Evolutionary conservation across 2,888 invertebrate genomes (phyloP), one percentile per base, ranked within the genome.

Genomic region (Apamea sordens): DNA sequence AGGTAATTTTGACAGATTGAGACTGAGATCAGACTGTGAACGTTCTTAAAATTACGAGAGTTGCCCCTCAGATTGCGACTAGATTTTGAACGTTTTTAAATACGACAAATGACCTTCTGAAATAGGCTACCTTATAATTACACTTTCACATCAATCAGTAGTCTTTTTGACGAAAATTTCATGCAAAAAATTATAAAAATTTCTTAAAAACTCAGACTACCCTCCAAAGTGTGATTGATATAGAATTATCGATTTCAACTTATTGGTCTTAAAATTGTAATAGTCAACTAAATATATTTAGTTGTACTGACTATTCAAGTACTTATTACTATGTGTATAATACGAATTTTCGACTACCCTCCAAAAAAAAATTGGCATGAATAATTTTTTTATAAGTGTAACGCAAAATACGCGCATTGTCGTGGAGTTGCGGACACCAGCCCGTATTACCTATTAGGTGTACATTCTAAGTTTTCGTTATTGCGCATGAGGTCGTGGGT

Each of bases 301-400:
- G 44, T 73, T 77, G 67, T 28, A 63, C 41, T 67, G 44, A 74
- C 85, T 85, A 77, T 81, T 84, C 83, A 85, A 81, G 85, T 84
- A 85, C 85, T 81, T 83, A 81, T 24, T 36, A 44, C 0, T 28
- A 59, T 53, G 59, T 74, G 28, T 85, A 18, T 64, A 24, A 69
- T 65, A 72, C 61, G 85, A 81, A 6, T 63, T 77, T 67, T 3
- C 2, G 0, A 56, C 56, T 80, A 71, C 63, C 67, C 73, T 84
- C 61, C 15, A 13, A 36, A n/a, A 32, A 32, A 0, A 53, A 73
- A 65, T 56, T 71, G 65, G 70, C 47, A 50, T 79, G 81, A 28
- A n/a, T 56, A 28, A 11, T 47, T n/a, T 73, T 68, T 68, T 18
- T 63, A n/a, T 24, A 13, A 28, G 3, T n/a, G 15, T 11, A 11